phyloP scores from a whole-genome alignment of 2,113 vertebrate genomes.

The Heterocephalus glaber region DNA sequence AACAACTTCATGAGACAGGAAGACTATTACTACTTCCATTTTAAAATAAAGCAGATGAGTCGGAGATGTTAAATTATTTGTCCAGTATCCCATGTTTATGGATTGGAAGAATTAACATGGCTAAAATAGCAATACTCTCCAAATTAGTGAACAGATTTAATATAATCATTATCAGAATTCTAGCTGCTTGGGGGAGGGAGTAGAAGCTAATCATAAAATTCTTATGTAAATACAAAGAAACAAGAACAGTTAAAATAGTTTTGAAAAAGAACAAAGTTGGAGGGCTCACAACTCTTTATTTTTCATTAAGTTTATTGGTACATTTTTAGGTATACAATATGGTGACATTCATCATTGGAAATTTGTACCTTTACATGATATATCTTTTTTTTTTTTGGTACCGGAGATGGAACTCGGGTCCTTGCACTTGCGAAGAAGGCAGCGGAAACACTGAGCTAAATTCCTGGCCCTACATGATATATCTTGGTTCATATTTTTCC shows the following conservation, averaged over 20 bases:
- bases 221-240: not conserved
- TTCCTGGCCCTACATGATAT: too few species aligned
- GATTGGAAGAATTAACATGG: not conserved
- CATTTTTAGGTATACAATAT: too few species aligned
- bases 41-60: not conserved
- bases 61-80: not conserved
- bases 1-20: not conserved
- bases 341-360: too few species aligned
- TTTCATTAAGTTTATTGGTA: too few species aligned
- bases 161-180: not conserved
- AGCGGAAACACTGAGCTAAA: too few species aligned
- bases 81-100: not conserved
- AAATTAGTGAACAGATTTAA: not conserved
- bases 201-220: slow-evolving; percentile 14
- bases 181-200: not conserved
- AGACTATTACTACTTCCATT: not conserved
- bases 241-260: not conserved
- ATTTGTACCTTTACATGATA: too few species aligned
- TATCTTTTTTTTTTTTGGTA: too few species aligned
- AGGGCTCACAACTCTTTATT: not conserved
- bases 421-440: too few species aligned
- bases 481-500: too few species aligned
- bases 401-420: too few species aligned
- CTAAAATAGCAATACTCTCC: not conserved
- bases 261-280: not conserved